Evolutionary conservation across 2,797 vertebrate genomes (phyloP).

Genomic region (Setipinna tenuifilis): DNA sequence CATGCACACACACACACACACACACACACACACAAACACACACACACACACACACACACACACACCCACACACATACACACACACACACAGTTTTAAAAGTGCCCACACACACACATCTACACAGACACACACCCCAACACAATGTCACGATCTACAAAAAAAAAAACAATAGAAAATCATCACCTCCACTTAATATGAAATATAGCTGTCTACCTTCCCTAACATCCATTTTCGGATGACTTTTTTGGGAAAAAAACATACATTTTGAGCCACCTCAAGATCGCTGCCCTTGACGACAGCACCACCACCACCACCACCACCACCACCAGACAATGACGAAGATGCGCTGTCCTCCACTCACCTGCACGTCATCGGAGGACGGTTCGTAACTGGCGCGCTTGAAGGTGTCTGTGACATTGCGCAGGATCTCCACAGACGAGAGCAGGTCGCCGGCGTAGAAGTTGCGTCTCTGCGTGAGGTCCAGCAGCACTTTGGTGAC

Average conservation of each 20-base stretch:
- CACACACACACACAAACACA: not conserved
- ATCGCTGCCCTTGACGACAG: not conserved
- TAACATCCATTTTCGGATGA: not conserved
- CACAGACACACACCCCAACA: not conserved
- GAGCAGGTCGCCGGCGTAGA: conserved; percentile 96
- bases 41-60: not conserved
- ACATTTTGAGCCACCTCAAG: not conserved
- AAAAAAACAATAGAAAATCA: not conserved
- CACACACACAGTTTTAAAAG: not conserved
- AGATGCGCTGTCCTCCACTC: conserved; percentile 53
- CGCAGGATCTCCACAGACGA: conserved; percentile 98
- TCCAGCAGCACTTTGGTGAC: conserved; percentile 96
- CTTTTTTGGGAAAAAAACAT: not conserved
- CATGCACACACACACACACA: not conserved
- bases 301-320: not conserved
- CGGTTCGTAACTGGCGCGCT: conserved; percentile 95
- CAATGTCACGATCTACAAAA: conserved; percentile 17
- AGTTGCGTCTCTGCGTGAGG: conserved; percentile 96
- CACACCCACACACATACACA: not conserved
- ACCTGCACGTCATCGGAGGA: conserved; percentile 98
- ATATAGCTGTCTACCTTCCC: not conserved
- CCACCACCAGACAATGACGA: too few species aligned
- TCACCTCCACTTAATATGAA: not conserved
- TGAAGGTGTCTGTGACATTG: conserved; percentile 98
- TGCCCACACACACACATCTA: too few species aligned